A percentile compares a stretch with the other conserved stretches of the same genome.
Evolutionary conservation across 2,888 invertebrate genomes (phyloP).

Genomic region (Sinodicranocentrus sp.): DNA sequence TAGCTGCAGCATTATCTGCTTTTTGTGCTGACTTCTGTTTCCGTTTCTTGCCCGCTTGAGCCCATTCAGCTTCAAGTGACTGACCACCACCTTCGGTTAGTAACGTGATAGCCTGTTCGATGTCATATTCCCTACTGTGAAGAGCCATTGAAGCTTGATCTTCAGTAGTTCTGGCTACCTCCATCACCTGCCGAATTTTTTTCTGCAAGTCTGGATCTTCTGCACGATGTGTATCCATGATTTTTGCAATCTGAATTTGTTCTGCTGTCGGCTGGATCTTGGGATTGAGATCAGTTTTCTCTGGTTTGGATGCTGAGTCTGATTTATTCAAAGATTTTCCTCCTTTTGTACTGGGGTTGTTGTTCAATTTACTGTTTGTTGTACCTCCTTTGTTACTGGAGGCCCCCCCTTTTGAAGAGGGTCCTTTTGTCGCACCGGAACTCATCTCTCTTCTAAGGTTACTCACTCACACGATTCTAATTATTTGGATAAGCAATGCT

Average conservation of each 20-base stretch:
- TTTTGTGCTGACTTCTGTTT: slow-evolving; percentile 80
- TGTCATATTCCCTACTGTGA: slow-evolving; percentile 94
- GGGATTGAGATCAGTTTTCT: slow-evolving; percentile 81
- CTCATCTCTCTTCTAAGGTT: slow-evolving; percentile 71
- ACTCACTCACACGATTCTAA: slow-evolving; percentile 61
- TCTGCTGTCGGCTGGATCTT: slow-evolving; percentile 87
- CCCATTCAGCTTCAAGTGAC: slow-evolving; percentile 84
- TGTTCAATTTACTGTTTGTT: slow-evolving; percentile 45
- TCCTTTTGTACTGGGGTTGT: slow-evolving; percentile 53
- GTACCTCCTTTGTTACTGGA: slow-evolving; percentile 77
- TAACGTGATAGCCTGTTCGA: slow-evolving; percentile 89
- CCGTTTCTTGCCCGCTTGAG: slow-evolving; percentile 91
- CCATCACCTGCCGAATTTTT: slow-evolving; percentile 87
- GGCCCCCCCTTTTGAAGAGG: slow-evolving; percentile 73
- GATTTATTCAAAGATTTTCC: slow-evolving; percentile 80
- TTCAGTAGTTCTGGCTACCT: slow-evolving; percentile 92
- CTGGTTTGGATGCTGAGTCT: slow-evolving; percentile 82
- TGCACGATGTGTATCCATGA: slow-evolving; percentile 84
- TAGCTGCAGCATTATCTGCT: slow-evolving; percentile 80
- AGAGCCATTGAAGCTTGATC: slow-evolving; percentile 95
- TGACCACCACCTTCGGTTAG: slow-evolving; percentile 86
- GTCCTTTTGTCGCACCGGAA: slow-evolving; percentile 75
- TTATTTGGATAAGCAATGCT: slow-evolving; percentile 53
- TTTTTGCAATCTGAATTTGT: slow-evolving; percentile 91
- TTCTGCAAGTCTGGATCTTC: slow-evolving; percentile 83